Base-by-base conservation (phyloP, 2,113 vertebrate genomes). In the Eleginops maclovinus region DNA sequence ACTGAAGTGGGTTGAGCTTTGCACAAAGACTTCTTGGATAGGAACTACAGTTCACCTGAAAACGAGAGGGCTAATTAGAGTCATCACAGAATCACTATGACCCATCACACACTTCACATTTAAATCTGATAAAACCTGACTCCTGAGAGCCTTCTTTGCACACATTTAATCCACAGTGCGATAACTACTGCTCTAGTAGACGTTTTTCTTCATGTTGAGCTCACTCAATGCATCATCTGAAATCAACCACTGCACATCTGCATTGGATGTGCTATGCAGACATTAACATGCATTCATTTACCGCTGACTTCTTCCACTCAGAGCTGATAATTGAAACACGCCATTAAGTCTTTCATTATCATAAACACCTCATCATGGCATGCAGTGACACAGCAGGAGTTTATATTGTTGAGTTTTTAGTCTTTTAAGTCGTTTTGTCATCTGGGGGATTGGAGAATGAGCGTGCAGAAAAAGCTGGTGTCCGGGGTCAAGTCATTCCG, bases 401-500 rank as follows among this genome's bases (percentile, higher is more conserved):
- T 19, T 55, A 31, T 31, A 31, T 31, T 31, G 8, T 31, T 31
- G 4, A 10, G 56, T 51, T 36, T 12, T 8, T 2, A 1, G 56
- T 55, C 60, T 63, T 9, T 43, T 65, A 7, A 36, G 11, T 60
- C 14, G 43, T 59, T 69, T 69, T 65, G 28, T 85, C 24, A 31
- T 21, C 21, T 46, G 0, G 24, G 10, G 54, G 13, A 41, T 69
- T 60, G 60, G 55, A 50, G 50, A 58, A 54, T 40, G 72, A 49
- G 49, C 70, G 19, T 70, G 54, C 71, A 56, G 63, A 76, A n/a
- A 63, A 66, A 36, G 31, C 8, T 36, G 28, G 43, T 51, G 50
- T 61, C 69, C 24, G 66, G 55, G 79, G 86, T 90, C 79, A 43
- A 60, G 70, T 75, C 71, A 53, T 54, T 75, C 15, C 0, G 11